Evolutionary conservation across 2,797 vertebrate genomes (phyloP).

Genomic region (Threskiornis aethiopicus): DNA sequence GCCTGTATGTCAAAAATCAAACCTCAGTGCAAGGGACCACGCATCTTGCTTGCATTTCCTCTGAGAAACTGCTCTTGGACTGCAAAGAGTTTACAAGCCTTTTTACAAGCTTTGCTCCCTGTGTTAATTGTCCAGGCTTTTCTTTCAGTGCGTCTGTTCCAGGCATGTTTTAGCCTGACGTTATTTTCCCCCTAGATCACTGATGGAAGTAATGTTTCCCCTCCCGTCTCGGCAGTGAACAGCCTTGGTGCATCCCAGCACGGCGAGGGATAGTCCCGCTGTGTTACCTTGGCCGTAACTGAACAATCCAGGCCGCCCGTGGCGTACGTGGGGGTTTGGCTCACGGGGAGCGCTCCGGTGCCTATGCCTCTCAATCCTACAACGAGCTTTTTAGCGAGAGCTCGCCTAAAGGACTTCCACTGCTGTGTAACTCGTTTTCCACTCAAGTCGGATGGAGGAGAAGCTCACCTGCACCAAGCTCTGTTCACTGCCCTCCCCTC

Average conservation of each 20-base stretch:
- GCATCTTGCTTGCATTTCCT: conserved; percentile 45
- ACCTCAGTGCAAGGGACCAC: conserved; percentile 30
- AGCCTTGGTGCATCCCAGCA: background rate
- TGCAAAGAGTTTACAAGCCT: conserved; percentile 59
- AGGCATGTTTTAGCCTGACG: conserved; percentile 54
- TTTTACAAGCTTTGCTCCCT: conserved; percentile 59
- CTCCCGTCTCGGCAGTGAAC: background rate
- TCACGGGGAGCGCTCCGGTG: background rate
- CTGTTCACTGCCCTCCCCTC: background rate
- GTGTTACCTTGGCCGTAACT: background rate
- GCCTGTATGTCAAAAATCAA: background rate
- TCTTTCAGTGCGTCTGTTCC: background rate
- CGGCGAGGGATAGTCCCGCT: background rate
- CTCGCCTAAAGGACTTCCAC: background rate
- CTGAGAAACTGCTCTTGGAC: conserved; percentile 39
- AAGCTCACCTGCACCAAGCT: background rate
- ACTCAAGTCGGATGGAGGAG: background rate
- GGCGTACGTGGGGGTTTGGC: background rate
- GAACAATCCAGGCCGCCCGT: background rate
- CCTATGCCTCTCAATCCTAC: background rate
- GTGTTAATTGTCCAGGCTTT: conserved; percentile 21
- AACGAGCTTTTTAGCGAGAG: background rate
- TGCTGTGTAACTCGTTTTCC: background rate
- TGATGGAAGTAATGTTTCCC: background rate
- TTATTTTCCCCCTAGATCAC: background rate